phyloP scores from a whole-genome alignment of 2,888 invertebrate species.

The Automeris io region DNA sequence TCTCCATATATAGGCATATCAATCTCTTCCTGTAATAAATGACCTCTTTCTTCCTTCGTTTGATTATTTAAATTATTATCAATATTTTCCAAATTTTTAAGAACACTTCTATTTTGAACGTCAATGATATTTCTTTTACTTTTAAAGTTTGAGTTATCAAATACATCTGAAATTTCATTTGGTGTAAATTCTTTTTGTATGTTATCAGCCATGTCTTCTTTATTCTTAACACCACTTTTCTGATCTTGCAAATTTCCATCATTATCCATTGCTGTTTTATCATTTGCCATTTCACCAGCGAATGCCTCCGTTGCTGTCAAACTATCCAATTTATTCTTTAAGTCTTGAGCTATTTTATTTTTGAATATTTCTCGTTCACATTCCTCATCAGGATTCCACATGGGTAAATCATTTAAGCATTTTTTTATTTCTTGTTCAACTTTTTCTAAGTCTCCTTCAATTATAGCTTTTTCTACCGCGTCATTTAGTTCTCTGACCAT shows the following conservation, averaged over 20 bases:
- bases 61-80: slow-evolving; percentile 7
- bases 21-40: slow-evolving; percentile 16
- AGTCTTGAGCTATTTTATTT: slow-evolving; percentile 22
- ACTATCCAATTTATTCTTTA: slow-evolving; percentile 19
- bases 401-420: slow-evolving; percentile 28
- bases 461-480: slow-evolving; percentile 18
- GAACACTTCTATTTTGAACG: slow-evolving; percentile 14
- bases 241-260: slow-evolving; percentile 16
- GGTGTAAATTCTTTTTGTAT: slow-evolving; percentile 10
- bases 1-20: slow-evolving; percentile 15
- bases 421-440: slow-evolving; percentile 20
- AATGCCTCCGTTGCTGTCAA: slow-evolving; percentile 18
- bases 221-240: slow-evolving; percentile 9
- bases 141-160: slow-evolving; percentile 10
- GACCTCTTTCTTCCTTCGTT: slow-evolving; percentile 13
- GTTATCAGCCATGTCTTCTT: slow-evolving; percentile 9
- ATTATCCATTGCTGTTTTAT: slow-evolving; percentile 13
- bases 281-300: slow-evolving; percentile 14
- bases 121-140: slow-evolving; percentile 12
- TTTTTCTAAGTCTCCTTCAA: slow-evolving; percentile 20
- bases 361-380: slow-evolving; percentile 23
- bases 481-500: slow-evolving; percentile 21
- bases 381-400: slow-evolving; percentile 33
- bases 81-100: slow-evolving; percentile 13
- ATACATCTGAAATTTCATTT: slow-evolving; percentile 14